Evolutionary conservation across 2,888 invertebrate genomes (phyloP).

Genomic region (Ophonus ardosiacus): DNA sequence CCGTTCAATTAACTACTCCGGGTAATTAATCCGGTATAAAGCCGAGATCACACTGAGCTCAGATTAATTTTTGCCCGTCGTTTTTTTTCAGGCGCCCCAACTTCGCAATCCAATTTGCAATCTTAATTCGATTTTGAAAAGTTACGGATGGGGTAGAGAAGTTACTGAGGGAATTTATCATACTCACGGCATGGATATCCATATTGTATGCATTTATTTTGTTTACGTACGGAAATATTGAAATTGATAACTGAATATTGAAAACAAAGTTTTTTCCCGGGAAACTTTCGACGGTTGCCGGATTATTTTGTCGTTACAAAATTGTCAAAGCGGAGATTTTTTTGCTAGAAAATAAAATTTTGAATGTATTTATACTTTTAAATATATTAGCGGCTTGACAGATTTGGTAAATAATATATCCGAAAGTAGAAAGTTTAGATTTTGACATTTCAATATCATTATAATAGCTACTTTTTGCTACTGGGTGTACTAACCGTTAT

Average conservation of each 20-base stretch:
- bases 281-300: constrained; percentile 10
- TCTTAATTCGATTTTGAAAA: constrained; percentile 61
- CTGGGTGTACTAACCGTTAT: no score
- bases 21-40: constrained; percentile 25
- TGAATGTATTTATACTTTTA: not conserved
- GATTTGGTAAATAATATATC: not conserved
- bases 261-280: not conserved
- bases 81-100: constrained; percentile 26
- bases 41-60: constrained; percentile 23
- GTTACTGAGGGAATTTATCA: constrained; percentile 51
- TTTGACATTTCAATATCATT: no score
- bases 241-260: constrained; percentile 13
- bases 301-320: not conserved
- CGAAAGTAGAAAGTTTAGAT: not conserved
- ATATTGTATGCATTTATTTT: not conserved
- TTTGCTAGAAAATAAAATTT: not conserved
- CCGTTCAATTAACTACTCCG: constrained; percentile 28
- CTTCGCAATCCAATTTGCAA: constrained; percentile 57
- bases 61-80: constrained; percentile 25
- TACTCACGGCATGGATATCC: not conserved
- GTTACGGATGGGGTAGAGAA: constrained; percentile 30
- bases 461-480: no score
- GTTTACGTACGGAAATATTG: not conserved
- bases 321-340: not conserved
- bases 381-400: not conserved